phyloP scores from a whole-genome alignment of 2,113 vertebrate genomes.

The Ageneiosus marmoratus region DNA sequence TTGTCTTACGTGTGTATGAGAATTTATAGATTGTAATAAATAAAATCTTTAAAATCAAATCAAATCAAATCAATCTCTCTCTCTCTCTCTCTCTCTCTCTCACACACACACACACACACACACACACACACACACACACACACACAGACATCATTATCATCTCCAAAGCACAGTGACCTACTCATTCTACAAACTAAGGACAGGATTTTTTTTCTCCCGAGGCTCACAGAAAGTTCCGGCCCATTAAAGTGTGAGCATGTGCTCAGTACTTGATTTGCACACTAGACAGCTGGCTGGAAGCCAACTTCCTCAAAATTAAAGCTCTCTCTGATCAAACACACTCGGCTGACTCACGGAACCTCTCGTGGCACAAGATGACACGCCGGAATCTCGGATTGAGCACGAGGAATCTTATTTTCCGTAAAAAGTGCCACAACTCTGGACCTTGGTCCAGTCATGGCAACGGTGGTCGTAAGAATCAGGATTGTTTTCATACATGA shows the following conservation, averaged over 20 bases:
- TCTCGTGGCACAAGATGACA: not conserved
- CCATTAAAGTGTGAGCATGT: conserved; percentile 50
- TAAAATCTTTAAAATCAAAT: no score
- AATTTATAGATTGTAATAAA: no score
- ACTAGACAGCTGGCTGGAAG: conserved; percentile 1
- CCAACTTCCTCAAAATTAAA: not conserved
- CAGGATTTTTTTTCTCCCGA: conserved; percentile 18
- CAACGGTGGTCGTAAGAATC: not conserved
- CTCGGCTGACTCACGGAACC: not conserved
- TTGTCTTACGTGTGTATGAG: no score
- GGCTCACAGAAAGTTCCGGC: conserved; percentile 36
- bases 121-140: conserved; percentile 25
- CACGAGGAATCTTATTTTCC: not conserved
- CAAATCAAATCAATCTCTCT: no score
- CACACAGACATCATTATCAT: not conserved
- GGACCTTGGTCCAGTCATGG: not conserved
- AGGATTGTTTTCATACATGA: not conserved
- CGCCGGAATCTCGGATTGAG: no score
- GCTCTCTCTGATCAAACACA: not conserved
- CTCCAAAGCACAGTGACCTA: conserved; percentile 22
- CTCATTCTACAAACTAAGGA: conserved; percentile 9
- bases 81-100: no score
- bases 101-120: conserved; percentile 9
- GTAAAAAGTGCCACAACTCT: not conserved
- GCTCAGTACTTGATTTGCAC: not conserved